These are phyloP conservation scores for Metaphire vulgaris DNA, from an alignment of 1,140 invertebrate genomes.

Conservation along the genomic window DNA sequence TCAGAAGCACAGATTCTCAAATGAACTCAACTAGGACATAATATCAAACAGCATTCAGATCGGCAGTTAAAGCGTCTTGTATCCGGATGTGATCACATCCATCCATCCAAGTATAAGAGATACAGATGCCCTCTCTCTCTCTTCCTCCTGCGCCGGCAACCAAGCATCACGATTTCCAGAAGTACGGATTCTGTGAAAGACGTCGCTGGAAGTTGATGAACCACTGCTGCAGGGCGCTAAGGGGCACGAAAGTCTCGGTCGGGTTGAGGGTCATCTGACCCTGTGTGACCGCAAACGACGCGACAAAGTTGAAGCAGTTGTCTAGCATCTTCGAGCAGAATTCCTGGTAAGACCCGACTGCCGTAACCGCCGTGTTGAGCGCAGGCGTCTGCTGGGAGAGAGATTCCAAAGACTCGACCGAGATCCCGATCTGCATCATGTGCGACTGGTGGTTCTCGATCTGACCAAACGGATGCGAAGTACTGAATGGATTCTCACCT, in stretches of 20 bases:
- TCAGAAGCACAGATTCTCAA: too few relatives aligned
- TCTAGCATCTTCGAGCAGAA: conserved; percentile 89
- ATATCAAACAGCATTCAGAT: too few relatives aligned
- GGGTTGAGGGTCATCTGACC: conserved; percentile 68
- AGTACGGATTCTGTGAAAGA: conserved; percentile 84
- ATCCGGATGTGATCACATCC: too few relatives aligned
- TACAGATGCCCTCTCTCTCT: too few relatives aligned
- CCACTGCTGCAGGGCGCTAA: conserved; percentile 82
- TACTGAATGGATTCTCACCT: conserved; percentile 28
- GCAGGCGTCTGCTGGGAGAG: conserved; percentile 56
- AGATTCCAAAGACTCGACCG: conserved; percentile 68
- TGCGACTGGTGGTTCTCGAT: conserved; percentile 62
- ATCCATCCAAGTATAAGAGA: too few relatives aligned
- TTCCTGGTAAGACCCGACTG: conserved; percentile 64
- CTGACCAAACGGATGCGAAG: conserved; percentile 48
- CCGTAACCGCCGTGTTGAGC: conserved; percentile 51
- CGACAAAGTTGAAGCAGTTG: conserved; percentile 83
- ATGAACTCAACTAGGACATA: too few relatives aligned
- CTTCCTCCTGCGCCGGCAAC: too few relatives aligned
- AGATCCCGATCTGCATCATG: conserved; percentile 89
- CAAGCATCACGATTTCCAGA: conserved; percentile 76
- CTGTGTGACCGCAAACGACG: conserved; percentile 77
- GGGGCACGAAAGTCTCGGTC: conserved; percentile 72
- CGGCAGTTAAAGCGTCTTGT: too few relatives aligned
- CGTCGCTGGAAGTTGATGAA: conserved; percentile 84